A percentile compares a stretch with the other conserved stretches of the same genome.
These are phyloP conservation scores for Haemorhous mexicanus DNA, from an alignment of 2,113 vertebrate species.

Conservation along the genomic window DNA sequence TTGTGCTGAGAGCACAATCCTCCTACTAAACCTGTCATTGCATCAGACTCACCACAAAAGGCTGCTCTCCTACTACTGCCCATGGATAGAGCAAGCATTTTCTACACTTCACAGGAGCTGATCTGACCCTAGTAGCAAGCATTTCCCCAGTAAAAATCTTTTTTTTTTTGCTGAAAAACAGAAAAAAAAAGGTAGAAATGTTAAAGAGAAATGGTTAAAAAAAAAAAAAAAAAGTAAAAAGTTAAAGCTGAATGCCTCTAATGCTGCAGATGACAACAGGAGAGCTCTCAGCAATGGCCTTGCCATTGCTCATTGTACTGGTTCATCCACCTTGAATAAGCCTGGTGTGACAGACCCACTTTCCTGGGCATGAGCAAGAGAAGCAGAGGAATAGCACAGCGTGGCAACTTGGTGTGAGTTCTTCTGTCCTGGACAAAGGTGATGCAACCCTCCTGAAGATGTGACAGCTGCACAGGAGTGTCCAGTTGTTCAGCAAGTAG, in stretches of 20 bases:
- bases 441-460: not conserved
- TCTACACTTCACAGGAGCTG: not conserved
- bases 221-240: not conserved
- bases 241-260: not conserved
- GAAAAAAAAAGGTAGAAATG: not conserved
- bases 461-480: not conserved
- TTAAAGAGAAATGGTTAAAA: not conserved
- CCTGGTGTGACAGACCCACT: not conserved
- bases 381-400: not conserved
- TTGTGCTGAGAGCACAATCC: not conserved
- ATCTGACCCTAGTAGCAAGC: not conserved
- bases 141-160: not conserved
- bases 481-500: not conserved
- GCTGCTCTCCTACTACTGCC: not conserved
- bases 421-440: not conserved
- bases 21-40: not conserved
- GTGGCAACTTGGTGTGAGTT: rapidly evolving
- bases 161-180: not conserved
- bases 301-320: not conserved
- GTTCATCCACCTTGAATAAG: not conserved
- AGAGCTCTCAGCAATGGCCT: not conserved
- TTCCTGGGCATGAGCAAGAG: not conserved
- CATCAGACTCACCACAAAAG: not conserved
- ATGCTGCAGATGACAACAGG: not conserved
- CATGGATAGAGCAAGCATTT: not conserved